phyloP scores from a whole-genome alignment of 2,797 vertebrate species.

The Sebastes hopkinsi region DNA sequence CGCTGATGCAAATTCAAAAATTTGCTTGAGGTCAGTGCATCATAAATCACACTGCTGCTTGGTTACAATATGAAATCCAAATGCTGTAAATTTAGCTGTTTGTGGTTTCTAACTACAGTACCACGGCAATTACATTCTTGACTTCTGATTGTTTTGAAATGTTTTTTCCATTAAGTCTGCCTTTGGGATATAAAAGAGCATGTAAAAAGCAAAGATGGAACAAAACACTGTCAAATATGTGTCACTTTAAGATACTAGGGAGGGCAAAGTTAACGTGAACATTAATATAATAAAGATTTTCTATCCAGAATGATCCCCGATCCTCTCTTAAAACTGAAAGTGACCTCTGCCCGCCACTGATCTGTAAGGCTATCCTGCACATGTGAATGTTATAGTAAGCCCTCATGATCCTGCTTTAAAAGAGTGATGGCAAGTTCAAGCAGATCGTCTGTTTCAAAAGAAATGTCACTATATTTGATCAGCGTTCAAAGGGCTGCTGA shows the following conservation, averaged over 20 bases:
- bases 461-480: constrained; percentile 31
- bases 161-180: constrained; percentile 42
- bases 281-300: not conserved
- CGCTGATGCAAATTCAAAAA: constrained; percentile 46
- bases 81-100: constrained; percentile 46
- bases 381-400: constrained; percentile 27
- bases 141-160: constrained; percentile 36
- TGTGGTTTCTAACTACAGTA: constrained; percentile 51
- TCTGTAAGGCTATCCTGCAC: constrained; percentile 25
- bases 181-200: constrained; percentile 11
- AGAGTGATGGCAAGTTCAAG: constrained; percentile 32
- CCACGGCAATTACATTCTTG: constrained; percentile 29
- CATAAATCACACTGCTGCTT: constrained; percentile 52
- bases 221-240: constrained; percentile 16
- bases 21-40: constrained; percentile 40
- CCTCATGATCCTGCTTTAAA: constrained; percentile 31
- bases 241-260: not conserved
- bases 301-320: not conserved
- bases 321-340: constrained; percentile 4
- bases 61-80: constrained; percentile 52
- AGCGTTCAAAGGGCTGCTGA: constrained; percentile 37
- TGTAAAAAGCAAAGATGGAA: constrained; percentile 10
- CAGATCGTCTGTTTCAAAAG: constrained; percentile 41
- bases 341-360: not conserved
- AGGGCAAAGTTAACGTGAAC: constrained; percentile 11